Evolutionary conservation across 2,113 vertebrate species (phyloP).

Genomic region (Podocnemis expansa): DNA sequence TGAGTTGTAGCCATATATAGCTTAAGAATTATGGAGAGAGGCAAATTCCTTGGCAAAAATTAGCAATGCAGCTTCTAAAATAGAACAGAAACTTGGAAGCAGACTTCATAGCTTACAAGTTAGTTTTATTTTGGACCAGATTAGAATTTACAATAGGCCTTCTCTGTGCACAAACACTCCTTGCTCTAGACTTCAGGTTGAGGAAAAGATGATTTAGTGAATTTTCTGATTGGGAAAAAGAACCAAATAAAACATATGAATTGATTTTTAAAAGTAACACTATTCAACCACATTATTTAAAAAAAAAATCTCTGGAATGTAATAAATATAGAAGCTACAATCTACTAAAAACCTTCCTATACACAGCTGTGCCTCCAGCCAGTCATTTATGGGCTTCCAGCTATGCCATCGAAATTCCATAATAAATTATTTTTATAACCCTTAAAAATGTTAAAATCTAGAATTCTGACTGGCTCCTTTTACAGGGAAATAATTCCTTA

Average conservation of each 20-base stretch:
- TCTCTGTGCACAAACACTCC: conserved; percentile 20
- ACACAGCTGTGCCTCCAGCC: conserved; percentile 46
- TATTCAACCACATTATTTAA: conserved; percentile 43
- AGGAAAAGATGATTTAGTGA: conserved; percentile 36
- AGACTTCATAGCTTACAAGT: background rate
- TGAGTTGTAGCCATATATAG: conserved; percentile 47
- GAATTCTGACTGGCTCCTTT: conserved; percentile 41
- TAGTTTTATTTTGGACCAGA: background rate
- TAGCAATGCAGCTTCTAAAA: conserved; percentile 29
- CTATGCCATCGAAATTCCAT: conserved; percentile 55
- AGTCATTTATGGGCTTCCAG: background rate
- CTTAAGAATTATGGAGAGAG: conserved; percentile 55
- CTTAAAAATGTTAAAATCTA: conserved; percentile 47
- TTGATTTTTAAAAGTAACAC: conserved; percentile 7
- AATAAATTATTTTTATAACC: conserved; percentile 66
- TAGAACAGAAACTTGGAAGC: background rate
- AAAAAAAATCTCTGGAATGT: conserved; percentile 32
- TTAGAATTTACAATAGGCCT: conserved; percentile 3
- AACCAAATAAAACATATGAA: conserved; percentile 55
- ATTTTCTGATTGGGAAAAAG: conserved; percentile 8
- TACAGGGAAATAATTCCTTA: conserved; percentile 30
- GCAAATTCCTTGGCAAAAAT: conserved; percentile 43
- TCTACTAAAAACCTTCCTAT: conserved; percentile 48
- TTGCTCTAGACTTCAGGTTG: background rate
- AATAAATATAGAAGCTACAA: conserved; percentile 49